Conservation (phyloP, 2,888 invertebrate genomes). For the Itoplectis maculator region DNA sequence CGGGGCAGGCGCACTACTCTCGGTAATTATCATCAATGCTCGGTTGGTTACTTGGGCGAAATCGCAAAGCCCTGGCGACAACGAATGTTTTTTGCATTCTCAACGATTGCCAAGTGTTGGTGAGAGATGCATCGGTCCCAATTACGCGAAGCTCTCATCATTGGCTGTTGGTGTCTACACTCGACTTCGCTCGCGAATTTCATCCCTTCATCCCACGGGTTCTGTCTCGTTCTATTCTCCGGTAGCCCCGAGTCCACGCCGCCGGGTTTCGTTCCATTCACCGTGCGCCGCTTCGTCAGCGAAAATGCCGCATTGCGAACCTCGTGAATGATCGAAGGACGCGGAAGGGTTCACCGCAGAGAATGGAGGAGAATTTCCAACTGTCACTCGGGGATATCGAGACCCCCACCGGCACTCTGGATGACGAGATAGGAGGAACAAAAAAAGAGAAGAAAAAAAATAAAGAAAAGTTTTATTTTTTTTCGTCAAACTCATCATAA, state of each 20-base stretch:
- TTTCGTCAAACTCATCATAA: conserved; percentile 31
- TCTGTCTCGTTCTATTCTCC: conserved; percentile 23
- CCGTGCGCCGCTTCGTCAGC: conserved; percentile 48
- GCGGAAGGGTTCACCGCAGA: conserved; percentile 38
- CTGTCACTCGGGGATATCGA: conserved; percentile 57
- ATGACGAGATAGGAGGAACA: conserved; percentile 46
- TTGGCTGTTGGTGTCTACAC: conserved; percentile 8
- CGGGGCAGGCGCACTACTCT: conserved; percentile 38
- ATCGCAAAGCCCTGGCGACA: conserved; percentile 3
- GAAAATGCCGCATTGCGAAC: conserved; percentile 57
- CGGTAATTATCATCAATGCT: conserved; percentile 57
- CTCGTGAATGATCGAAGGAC: conserved; percentile 55
- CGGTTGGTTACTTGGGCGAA: neutral
- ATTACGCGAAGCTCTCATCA: conserved; percentile 44
- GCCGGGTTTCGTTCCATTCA: conserved; percentile 30
- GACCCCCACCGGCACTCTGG: conserved; percentile 42
- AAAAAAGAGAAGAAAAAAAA: conserved; percentile 38
- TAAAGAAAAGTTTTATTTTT: conserved; percentile 38
- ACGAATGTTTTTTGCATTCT: conserved; percentile 45
- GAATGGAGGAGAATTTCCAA: conserved; percentile 51
- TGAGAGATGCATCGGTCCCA: neutral
- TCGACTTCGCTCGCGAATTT: conserved; percentile 19
- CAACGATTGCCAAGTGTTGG: conserved; percentile 40
- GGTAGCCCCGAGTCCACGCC: neutral
- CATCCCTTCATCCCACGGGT: neutral